Conservation (phyloP, 2,113 vertebrate genomes). For the Laticauda laticaudata region DNA sequence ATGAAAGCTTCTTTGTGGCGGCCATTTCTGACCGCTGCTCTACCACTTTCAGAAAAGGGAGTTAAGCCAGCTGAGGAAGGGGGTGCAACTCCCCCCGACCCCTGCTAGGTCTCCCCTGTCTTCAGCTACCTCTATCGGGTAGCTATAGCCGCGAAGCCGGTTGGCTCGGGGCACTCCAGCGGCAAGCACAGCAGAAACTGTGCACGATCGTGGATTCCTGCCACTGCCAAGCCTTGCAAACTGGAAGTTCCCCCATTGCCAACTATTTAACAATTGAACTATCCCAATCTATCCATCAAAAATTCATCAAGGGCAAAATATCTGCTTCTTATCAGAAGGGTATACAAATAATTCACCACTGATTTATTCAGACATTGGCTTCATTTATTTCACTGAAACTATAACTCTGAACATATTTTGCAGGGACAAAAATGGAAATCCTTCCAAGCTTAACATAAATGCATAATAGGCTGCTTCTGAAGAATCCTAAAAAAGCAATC, state of each 20-base stretch:
- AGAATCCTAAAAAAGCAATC: background rate
- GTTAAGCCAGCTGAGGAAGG: no score
- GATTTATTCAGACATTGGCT: background rate
- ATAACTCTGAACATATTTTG: background rate
- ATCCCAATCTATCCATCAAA: background rate
- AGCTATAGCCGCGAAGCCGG: no score
- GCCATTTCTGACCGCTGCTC: no score
- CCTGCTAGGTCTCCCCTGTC: no score
- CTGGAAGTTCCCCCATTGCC: conserved; percentile 32
- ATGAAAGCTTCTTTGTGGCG: no score
- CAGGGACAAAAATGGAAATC: background rate
- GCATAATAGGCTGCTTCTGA: background rate
- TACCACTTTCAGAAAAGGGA: no score
- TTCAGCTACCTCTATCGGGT: no score
- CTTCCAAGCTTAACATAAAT: background rate
- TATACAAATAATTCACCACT: background rate
- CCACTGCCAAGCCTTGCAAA: no score
- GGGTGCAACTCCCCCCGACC: no score
- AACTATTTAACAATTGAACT: conserved; percentile 36
- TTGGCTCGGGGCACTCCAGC: no score
- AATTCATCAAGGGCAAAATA: background rate
- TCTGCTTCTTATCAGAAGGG: background rate
- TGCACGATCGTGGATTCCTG: no score
- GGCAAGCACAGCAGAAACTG: no score
- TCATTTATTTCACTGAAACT: background rate